Conservation (phyloP, 2,797 vertebrate genomes). For the Kryptopterus vitreolus region DNA sequence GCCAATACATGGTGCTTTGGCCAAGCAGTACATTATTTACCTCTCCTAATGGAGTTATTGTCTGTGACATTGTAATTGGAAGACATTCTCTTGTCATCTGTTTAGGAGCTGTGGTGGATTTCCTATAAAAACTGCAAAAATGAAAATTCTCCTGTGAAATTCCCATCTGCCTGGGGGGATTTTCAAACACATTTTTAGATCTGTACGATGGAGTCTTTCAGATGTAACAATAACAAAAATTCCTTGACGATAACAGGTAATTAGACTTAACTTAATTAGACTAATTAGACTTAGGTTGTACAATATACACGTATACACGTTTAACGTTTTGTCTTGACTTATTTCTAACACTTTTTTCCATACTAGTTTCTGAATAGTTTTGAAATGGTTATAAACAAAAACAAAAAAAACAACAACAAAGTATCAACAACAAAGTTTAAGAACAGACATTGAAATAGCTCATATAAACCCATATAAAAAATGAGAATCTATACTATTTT, state of each 20-base stretch:
- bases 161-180: neutral
- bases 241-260: neutral
- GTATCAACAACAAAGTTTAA: neutral
- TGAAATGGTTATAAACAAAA: neutral
- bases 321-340: no score
- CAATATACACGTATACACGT: no score
- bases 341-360: no score
- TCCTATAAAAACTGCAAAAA: neutral
- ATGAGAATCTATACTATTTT: no score
- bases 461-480: no score
- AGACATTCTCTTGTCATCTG: no score
- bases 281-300: no score
- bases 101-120: no score
- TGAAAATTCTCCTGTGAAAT: neutral
- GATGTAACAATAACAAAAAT: constrained; percentile 10
- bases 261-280: no score
- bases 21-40: neutral
- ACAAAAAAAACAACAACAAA: neutral
- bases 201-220: neutral
- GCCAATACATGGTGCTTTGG: neutral
- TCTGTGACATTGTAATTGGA: neutral
- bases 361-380: neutral
- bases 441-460: neutral
- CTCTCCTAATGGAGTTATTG: neutral
- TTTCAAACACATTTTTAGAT: neutral